phyloP scores from a whole-genome alignment of 2,797 vertebrate species.

The Sebastes minor region DNA sequence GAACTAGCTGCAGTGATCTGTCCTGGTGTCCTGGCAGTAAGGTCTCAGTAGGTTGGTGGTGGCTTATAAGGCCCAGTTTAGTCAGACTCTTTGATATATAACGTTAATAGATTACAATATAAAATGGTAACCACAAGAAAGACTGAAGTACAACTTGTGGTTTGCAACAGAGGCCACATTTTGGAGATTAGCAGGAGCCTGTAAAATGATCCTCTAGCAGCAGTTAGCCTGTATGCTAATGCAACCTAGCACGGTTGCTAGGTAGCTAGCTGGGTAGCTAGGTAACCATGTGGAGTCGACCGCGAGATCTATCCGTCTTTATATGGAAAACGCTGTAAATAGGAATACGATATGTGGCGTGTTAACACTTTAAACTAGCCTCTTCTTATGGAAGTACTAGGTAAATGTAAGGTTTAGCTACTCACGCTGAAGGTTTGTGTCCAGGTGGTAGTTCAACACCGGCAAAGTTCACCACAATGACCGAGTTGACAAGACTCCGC shows the following conservation, averaged over 20 bases:
- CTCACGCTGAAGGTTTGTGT: conserved; percentile 63
- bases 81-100: not conserved
- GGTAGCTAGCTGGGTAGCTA: conserved; percentile 41
- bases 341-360: accelerated
- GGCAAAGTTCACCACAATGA: conserved; percentile 76
- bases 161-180: not conserved
- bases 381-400: not conserved
- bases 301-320: conserved; percentile 38
- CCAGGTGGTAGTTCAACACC: conserved; percentile 59
- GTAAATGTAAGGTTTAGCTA: conserved; percentile 26
- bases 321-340: not conserved
- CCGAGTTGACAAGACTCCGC: conserved; percentile 54
- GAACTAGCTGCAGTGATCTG: not conserved
- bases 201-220: not conserved
- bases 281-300: conserved; percentile 71
- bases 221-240: conserved; percentile 44
- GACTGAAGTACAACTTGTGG: not conserved
- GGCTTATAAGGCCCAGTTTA: conserved; percentile 50
- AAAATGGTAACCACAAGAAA: not conserved
- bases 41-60: conserved; percentile 5
- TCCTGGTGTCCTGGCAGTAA: conserved; percentile 3
- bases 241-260: conserved; percentile 38
- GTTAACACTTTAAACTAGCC: accelerated
- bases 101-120: not conserved
- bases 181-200: not conserved